Conservation (phyloP, 2,797 vertebrate genomes). For the Chloroceryle amazona region DNA sequence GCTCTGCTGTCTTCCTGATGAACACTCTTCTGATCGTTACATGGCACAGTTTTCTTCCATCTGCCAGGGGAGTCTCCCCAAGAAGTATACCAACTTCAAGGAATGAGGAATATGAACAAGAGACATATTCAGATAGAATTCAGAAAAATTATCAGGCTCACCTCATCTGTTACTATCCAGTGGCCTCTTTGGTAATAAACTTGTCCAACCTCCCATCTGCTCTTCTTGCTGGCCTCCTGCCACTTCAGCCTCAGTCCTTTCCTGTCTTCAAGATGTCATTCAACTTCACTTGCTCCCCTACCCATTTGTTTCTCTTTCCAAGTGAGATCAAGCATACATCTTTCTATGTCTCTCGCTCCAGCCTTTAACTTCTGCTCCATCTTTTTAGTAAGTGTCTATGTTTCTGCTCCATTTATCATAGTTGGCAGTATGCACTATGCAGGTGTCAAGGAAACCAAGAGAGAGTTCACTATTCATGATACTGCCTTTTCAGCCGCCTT, state of each 20-base stretch:
- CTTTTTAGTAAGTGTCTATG: slow-evolving; percentile 68
- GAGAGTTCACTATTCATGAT: slow-evolving; percentile 70
- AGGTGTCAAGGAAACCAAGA: slow-evolving; percentile 70
- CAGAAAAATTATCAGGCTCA: slow-evolving; percentile 46
- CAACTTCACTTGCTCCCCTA: slow-evolving; percentile 58
- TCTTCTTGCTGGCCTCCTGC: slow-evolving; percentile 74
- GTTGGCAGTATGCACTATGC: slow-evolving; percentile 62
- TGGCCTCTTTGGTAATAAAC: slow-evolving; percentile 70
- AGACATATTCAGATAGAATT: slow-evolving; percentile 29
- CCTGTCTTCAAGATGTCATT: slow-evolving; percentile 74
- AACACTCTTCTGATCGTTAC: not conserved
- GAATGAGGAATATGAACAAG: slow-evolving; percentile 19
- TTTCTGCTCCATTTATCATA: slow-evolving; percentile 79
- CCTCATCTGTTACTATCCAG: slow-evolving; percentile 65
- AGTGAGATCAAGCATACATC: slow-evolving; percentile 67
- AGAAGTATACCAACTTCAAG: slow-evolving; percentile 8
- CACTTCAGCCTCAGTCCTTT: slow-evolving; percentile 65
- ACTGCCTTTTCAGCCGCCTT: slow-evolving; percentile 51
- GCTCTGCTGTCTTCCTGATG: slow-evolving; percentile 5
- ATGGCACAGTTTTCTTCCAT: slow-evolving; percentile 58
- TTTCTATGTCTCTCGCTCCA: slow-evolving; percentile 51
- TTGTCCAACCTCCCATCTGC: slow-evolving; percentile 79
- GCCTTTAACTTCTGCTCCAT: slow-evolving; percentile 64
- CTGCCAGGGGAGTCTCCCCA: slow-evolving; percentile 44
- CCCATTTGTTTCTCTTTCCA: slow-evolving; percentile 68